Evolutionary conservation across 2,113 vertebrate species (phyloP), one percentile per base, ranked within the genome.

Genomic region (Pelvicachromis taeniatus): DNA sequence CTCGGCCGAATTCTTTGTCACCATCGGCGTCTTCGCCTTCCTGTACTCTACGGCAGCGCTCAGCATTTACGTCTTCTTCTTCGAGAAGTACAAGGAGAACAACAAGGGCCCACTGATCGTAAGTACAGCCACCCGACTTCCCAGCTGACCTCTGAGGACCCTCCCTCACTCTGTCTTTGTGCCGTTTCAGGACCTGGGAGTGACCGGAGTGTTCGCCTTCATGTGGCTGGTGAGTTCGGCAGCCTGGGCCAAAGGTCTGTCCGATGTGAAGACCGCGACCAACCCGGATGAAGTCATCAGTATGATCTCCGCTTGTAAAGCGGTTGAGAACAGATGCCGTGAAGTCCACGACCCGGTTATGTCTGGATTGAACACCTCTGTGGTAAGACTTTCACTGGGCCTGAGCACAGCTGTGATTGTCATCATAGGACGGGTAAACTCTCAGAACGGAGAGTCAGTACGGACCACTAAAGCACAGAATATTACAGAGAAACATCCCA

Each of bases 141-240:
- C 13, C 31, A 35, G 45, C 0, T 21, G 58, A 42, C 10, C 19
- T n/a, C 4, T 79, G 61, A 7, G 33, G 2, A 29, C 9, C 4
- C 13, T 0, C 0, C 65, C 3, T 70, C 3, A 70, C 65, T 9
- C 12, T 0, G n/a, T 42, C 4, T 16, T 5, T 42, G 63, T 16
- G 19, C 21, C 4, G 14, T 81, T 85, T 13, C 42, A 85, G 84
- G 84, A 98, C 91, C 97, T 98, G 29, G 93, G 96, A 4, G 95
- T 97, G 85, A 98, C 97, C 0, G 96, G 93, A 1, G 93, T 97
- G 50, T 98, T 98, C 1, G 93, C 97, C 88, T 98, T 98, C 92
- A 96, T 98, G 96, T 98, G 97, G 97, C 89, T 98, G 89, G 97
- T 98, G 81, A 97, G 97, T 79, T 97, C 97, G 0, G 94, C 96